Percentiles rank a stretch among this genome's conserved stretches.
phyloP scores from a whole-genome alignment of 2,113 vertebrate species.

The Melanerpes formicivorus region DNA sequence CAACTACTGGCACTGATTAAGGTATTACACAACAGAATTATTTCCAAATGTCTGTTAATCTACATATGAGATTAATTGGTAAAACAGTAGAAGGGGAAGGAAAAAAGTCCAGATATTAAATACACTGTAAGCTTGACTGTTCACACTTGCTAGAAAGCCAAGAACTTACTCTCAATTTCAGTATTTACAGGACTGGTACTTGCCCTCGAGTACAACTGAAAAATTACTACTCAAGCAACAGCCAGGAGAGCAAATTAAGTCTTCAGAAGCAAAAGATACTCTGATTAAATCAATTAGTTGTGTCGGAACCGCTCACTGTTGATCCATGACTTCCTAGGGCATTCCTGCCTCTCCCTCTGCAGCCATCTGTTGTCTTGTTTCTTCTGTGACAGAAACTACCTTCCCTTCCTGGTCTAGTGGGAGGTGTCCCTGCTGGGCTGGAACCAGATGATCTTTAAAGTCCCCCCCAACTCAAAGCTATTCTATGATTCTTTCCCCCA shows the following conservation, averaged over 20 bases:
- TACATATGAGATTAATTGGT: not conserved
- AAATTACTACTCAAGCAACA: not conserved
- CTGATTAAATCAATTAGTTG: not conserved
- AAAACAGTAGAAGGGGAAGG: not conserved
- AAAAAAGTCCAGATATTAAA: not conserved
- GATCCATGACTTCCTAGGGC: not conserved
- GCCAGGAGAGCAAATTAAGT: not conserved
- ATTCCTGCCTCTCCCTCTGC: not conserved
- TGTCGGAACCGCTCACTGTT: rapidly evolving
- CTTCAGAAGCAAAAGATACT: not conserved
- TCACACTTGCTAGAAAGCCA: not conserved
- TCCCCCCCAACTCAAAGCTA: too few relatives aligned
- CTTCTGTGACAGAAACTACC: not conserved
- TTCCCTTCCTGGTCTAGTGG: not conserved
- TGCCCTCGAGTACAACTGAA: not conserved
- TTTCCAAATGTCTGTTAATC: not conserved
- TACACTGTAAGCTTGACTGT: not conserved
- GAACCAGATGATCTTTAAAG: too few relatives aligned
- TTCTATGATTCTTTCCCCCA: not conserved
- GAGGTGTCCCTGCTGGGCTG: too few relatives aligned
- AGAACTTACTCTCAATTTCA: not conserved
- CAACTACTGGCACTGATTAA: not conserved
- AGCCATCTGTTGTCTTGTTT: not conserved
- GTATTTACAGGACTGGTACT: not conserved
- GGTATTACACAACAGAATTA: not conserved